Percentiles rank a stretch among this genome's conserved stretches.
Conservation (phyloP, 2,888 invertebrate species). For the Helicoverpa assulta region DNA sequence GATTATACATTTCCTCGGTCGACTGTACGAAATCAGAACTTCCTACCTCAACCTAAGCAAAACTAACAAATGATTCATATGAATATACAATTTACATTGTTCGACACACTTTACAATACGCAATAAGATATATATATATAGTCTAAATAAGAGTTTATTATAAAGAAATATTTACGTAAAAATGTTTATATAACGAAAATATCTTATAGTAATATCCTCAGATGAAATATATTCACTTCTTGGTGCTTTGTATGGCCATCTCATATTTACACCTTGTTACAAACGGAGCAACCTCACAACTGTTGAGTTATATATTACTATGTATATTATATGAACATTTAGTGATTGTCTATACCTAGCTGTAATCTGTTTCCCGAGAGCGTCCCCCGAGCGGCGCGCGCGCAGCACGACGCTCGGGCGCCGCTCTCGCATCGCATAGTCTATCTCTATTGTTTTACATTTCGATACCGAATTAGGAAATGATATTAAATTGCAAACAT, state of each 20-base stretch:
- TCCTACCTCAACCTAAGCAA: slow-evolving; percentile 89
- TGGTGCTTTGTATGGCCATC: slow-evolving; percentile 86
- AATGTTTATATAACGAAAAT: slow-evolving; percentile 82
- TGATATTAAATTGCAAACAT: slow-evolving; percentile 82
- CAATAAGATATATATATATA: slow-evolving; percentile 85
- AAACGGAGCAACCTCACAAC: slow-evolving; percentile 77
- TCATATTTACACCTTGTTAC: slow-evolving; percentile 86
- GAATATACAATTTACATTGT: slow-evolving; percentile 80
- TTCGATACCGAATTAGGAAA: slow-evolving; percentile 80
- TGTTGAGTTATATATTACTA: slow-evolving; percentile 73
- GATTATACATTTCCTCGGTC: slow-evolving; percentile 58
- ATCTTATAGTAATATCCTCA: slow-evolving; percentile 80
- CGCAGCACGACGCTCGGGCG: slow-evolving; percentile 25
- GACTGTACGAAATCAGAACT: slow-evolving; percentile 76
- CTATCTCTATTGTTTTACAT: slow-evolving; percentile 67
- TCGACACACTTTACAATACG: slow-evolving; percentile 84
- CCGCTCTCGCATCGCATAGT: slow-evolving; percentile 66
- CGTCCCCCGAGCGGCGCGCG: slow-evolving; percentile 27
- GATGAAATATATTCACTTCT: slow-evolving; percentile 79
- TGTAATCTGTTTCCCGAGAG: slow-evolving; percentile 71
- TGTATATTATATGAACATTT: slow-evolving; percentile 73
- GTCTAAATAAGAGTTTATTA: slow-evolving; percentile 88
- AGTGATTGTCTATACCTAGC: slow-evolving; percentile 68
- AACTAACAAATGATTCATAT: slow-evolving; percentile 80
- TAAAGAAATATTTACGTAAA: slow-evolving; percentile 88